phyloP scores from a whole-genome alignment of 2,113 vertebrate species.

The Hucho hucho region DNA sequence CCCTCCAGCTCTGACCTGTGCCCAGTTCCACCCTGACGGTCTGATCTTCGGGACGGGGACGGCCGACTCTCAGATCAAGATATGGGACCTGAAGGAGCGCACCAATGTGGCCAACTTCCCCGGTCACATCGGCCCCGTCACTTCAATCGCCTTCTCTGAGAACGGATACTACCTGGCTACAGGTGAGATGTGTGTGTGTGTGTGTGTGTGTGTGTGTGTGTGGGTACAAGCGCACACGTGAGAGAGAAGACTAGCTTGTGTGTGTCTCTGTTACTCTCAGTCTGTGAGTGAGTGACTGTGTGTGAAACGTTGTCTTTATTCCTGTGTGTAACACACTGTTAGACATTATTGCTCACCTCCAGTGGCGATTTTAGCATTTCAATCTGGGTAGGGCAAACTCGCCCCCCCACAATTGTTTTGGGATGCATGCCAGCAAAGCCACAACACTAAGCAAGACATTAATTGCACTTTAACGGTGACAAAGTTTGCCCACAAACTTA shows the following conservation, averaged over 20 bases:
- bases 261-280: background rate
- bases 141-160: conserved; percentile 87
- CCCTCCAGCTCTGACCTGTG: conserved; percentile 82
- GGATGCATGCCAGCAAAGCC: no score
- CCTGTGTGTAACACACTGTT: background rate
- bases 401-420: no score
- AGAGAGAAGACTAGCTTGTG: background rate
- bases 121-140: conserved; percentile 84
- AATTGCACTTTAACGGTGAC: no score
- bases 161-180: conserved; percentile 89
- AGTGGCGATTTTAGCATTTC: no score
- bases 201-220: background rate
- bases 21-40: conserved; percentile 87
- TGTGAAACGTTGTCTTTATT: background rate
- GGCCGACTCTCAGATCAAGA: conserved; percentile 89
- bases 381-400: no score
- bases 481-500: no score
- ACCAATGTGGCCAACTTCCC: conserved; percentile 91
- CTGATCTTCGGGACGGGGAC: conserved; percentile 88
- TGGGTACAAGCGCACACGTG: conserved; percentile 7
- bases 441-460: no score
- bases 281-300: background rate
- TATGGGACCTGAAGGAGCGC: conserved; percentile 90
- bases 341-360: no score
- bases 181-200: conserved; percentile 28